These are phyloP conservation scores for Argyresthia albistria DNA, from an alignment of 2,888 invertebrate species.

Conservation along the genomic window DNA sequence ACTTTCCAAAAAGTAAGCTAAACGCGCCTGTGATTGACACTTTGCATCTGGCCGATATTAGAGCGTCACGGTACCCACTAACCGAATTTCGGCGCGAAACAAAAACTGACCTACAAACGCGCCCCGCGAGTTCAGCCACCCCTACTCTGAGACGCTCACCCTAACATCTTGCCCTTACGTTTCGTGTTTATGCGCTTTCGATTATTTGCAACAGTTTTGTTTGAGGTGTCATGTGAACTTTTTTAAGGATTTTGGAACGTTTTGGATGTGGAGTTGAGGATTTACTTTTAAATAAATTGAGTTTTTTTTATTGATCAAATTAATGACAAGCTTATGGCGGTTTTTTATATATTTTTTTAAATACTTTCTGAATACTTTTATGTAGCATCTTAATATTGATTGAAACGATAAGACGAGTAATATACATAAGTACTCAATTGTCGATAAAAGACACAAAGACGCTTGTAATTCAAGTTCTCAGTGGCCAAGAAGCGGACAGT, in stretches of 20 bases:
- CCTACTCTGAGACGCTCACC: constrained; percentile 47
- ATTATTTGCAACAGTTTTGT: constrained; percentile 19
- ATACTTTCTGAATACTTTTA: no score
- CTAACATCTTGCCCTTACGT: constrained; percentile 52
- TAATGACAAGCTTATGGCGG: no score
- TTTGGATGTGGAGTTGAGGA: no score
- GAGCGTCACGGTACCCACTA: constrained; percentile 43
- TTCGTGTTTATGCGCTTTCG: constrained; percentile 39
- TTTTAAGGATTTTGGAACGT: no score
- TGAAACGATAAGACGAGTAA: no score
- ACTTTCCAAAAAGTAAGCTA: constrained; percentile 17
- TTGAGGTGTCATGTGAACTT: background rate
- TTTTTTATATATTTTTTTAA: no score
- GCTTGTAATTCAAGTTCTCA: background rate
- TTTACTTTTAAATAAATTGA: no score
- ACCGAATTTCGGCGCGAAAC: constrained; percentile 72
- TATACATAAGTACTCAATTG: no score
- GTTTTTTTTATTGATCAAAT: no score
- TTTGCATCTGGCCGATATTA: background rate
- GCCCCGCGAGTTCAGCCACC: constrained; percentile 66
- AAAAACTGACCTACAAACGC: constrained; percentile 69
- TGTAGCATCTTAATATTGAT: no score
- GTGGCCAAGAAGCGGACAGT: constrained; percentile 39
- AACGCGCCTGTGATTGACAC: constrained; percentile 24
- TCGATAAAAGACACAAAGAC: no score